A percentile compares a stretch with the other conserved stretches of the same genome.
phyloP scores from a whole-genome alignment of 2,797 vertebrate species.

The Enteromius mattozi region DNA sequence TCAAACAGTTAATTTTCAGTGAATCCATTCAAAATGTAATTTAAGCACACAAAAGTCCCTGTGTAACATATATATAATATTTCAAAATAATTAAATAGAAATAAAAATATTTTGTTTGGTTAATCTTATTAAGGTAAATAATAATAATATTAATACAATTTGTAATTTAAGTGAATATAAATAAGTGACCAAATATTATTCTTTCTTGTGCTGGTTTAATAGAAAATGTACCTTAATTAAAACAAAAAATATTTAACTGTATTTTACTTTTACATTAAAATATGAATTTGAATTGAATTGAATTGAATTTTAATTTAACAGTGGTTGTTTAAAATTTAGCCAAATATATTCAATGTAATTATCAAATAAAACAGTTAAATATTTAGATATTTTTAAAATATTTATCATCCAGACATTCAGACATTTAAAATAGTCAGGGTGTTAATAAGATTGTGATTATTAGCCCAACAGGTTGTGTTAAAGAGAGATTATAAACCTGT shows the following conservation, averaged over 20 bases:
- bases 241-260: not conserved
- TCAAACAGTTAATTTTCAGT: not conserved
- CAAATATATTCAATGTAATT: not conserved
- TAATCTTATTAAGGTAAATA: not conserved
- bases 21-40: not conserved
- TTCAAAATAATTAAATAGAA: not conserved
- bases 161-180: not conserved
- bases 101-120: not conserved
- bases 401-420: not conserved
- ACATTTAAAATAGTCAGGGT: not conserved
- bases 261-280: not conserved
- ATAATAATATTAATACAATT: not conserved
- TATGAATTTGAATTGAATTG: not conserved
- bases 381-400: not conserved
- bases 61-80: not conserved
- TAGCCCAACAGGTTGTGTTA: not conserved
- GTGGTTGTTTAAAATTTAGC: not conserved
- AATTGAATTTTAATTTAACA: not conserved
- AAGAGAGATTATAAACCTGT: not conserved
- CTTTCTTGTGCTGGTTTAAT: not conserved
- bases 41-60: not conserved
- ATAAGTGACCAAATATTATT: not conserved
- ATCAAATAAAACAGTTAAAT: not conserved
- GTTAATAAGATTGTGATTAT: not conserved
- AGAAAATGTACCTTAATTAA: not conserved